Evolutionary conservation across 2,888 invertebrate species (phyloP).

Genomic region (Pilophorus perplexus): DNA sequence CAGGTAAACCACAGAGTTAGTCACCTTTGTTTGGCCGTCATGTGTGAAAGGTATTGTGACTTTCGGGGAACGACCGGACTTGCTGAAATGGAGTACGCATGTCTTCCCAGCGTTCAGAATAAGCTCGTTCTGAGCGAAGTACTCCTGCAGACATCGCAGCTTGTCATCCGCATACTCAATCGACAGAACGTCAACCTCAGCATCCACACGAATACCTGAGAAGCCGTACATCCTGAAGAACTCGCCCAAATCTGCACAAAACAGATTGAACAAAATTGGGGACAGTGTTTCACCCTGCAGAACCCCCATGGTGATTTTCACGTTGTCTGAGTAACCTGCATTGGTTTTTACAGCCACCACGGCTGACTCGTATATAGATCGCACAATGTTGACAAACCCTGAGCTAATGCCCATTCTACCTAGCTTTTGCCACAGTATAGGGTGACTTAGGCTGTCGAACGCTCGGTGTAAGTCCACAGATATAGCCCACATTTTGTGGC

Average conservation of each 20-base stretch:
- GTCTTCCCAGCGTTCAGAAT: slow-evolving; percentile 1
- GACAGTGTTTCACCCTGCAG: not conserved
- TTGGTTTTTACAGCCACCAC: not conserved
- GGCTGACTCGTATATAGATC: not conserved
- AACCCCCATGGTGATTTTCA: not conserved
- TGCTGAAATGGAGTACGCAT: too few relatives aligned
- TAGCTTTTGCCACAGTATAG: slow-evolving; percentile 12
- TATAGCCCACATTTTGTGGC: not conserved
- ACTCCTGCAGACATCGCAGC: not conserved
- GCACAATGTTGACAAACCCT: slow-evolving; percentile 1
- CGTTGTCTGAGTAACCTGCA: not conserved
- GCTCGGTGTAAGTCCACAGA: slow-evolving; percentile 15
- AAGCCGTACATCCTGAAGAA: not conserved
- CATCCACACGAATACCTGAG: too few relatives aligned
- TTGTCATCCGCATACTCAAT: slow-evolving; percentile 3
- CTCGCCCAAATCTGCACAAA: not conserved
- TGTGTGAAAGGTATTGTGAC: too few relatives aligned
- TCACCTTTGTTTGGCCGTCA: too few relatives aligned
- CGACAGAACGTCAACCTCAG: too few relatives aligned
- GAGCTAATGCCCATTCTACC: not conserved
- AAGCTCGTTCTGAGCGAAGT: not conserved
- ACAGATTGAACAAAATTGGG: not conserved
- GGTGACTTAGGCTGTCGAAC: slow-evolving; percentile 13
- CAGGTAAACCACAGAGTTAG: too few relatives aligned
- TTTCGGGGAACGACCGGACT: not conserved